Evolutionary conservation across 2,797 vertebrate genomes (phyloP).

Genomic region (Coregonus suidteri): DNA sequence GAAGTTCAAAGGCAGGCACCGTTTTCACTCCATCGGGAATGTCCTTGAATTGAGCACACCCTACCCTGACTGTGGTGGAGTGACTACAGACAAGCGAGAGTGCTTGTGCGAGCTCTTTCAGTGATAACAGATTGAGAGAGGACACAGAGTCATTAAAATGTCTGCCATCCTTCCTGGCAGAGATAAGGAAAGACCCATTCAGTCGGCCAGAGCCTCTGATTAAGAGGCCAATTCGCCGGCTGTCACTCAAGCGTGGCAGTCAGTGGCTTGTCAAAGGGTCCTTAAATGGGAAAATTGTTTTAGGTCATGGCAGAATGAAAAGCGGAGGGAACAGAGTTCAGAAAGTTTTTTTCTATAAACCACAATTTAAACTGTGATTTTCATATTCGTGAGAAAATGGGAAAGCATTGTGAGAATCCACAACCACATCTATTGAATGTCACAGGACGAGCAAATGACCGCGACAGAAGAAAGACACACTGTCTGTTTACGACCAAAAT

Average conservation of each 20-base stretch:
- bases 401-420: too few relatives aligned
- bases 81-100: slow-evolving; percentile 42
- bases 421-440: not conserved
- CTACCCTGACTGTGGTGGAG: slow-evolving; percentile 27
- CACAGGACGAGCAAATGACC: not conserved
- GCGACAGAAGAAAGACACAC: not conserved
- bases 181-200: slow-evolving; percentile 58
- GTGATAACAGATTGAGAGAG: slow-evolving; percentile 37
- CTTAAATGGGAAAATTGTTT: slow-evolving; percentile 4
- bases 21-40: slow-evolving; percentile 4
- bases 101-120: slow-evolving; percentile 54
- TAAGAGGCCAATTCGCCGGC: slow-evolving; percentile 49
- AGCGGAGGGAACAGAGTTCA: not conserved
- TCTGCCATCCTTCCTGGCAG: slow-evolving; percentile 22
- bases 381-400: not conserved
- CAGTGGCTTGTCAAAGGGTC: slow-evolving; percentile 4
- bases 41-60: slow-evolving; percentile 44
- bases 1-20: not conserved
- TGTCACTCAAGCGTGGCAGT: slow-evolving; percentile 41
- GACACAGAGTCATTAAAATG: not conserved
- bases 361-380: not conserved
- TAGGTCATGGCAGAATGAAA: not conserved
- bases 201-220: slow-evolving; percentile 48
- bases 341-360: not conserved
- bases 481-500: not conserved